Evolutionary conservation across 2,888 invertebrate species (phyloP).

Genomic region (Choreutis nemorana): DNA sequence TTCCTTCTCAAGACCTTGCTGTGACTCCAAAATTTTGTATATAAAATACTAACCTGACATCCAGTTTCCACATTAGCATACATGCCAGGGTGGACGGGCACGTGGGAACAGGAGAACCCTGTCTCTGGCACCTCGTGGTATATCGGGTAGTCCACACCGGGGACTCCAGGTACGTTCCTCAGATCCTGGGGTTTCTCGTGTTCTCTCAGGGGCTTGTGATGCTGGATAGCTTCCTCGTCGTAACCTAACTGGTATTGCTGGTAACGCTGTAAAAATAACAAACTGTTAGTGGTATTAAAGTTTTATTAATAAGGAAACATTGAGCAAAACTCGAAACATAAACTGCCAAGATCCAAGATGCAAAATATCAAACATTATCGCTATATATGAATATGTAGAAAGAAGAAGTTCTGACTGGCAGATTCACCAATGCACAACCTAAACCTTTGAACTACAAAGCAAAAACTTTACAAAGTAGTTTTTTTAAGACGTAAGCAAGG

Average conservation of each 20-base stretch:
- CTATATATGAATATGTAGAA: neutral
- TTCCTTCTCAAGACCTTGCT: too few relatives aligned
- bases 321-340: neutral
- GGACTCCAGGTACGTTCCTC: conserved; percentile 79
- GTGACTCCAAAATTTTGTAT: neutral
- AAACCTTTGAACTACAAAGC: neutral
- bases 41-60: conserved; percentile 70
- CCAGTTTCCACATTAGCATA: conserved; percentile 91
- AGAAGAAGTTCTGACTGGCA: too few relatives aligned
- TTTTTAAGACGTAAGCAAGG: neutral
- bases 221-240: conserved; percentile 34
- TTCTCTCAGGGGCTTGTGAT: conserved; percentile 59
- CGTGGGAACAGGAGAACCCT: conserved; percentile 78
- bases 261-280: conserved; percentile 36
- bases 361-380: neutral
- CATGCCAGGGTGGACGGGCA: conserved; percentile 85
- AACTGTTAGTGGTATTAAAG: too few relatives aligned
- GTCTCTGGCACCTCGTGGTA: conserved; percentile 82
- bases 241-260: conserved; percentile 37
- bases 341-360: neutral
- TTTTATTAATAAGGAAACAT: neutral
- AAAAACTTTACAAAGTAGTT: neutral
- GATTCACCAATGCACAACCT: too few relatives aligned
- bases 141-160: conserved; percentile 84
- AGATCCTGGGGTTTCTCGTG: conserved; percentile 78